Evolutionary conservation across 2,113 vertebrate species (phyloP), one percentile per base, ranked within the genome.

Genomic region (Chlamydotis undulata): DNA sequence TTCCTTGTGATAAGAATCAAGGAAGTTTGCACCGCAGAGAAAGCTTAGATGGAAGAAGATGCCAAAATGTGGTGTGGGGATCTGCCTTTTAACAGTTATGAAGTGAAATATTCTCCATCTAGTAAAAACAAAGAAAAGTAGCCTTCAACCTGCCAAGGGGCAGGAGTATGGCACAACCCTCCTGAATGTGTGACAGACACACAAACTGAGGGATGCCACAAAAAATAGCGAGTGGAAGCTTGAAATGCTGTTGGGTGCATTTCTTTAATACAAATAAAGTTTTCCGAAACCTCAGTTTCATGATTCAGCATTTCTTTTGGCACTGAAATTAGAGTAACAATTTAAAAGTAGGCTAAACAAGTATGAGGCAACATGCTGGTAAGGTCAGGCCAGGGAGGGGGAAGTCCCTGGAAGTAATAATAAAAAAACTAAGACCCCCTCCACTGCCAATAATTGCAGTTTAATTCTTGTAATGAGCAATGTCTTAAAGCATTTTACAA

Each of bases 221-320:
- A 90, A 81, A 90, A 94, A 45, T 18, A 63, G 81, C 2, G 65
- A 81, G 49, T 90, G 77, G 84, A 91, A 94, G 82, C 77, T 39
- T 86, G 90, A 93, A 96, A 94, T 94, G 79, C 91, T 96, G 92
- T 23, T 89, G 80, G 89, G 33, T 90, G 83, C 93, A 96, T 96
- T 96, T 96, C 91, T 97, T 93, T 91, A 97, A 96, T 94, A 96
- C 37, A 97, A 96, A 94, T 35, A 91, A 78, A 65, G 71, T 75
- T 95, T 92, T 87, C 94, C 90, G 93, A 96, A 97, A 91, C 90
- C 95, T 93, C 92, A 81, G 60, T 91, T 92, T 97, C 90, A 95
- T 96, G 96, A 97, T 94, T 97, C 95, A 97, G 96, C 97, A 94
- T 82, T 97, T 96, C 73, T 94, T 88, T 96, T 97, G 92, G 94